Base-by-base conservation (phyloP, 2,797 vertebrate species). In the Gastrophryne carolinensis region DNA sequence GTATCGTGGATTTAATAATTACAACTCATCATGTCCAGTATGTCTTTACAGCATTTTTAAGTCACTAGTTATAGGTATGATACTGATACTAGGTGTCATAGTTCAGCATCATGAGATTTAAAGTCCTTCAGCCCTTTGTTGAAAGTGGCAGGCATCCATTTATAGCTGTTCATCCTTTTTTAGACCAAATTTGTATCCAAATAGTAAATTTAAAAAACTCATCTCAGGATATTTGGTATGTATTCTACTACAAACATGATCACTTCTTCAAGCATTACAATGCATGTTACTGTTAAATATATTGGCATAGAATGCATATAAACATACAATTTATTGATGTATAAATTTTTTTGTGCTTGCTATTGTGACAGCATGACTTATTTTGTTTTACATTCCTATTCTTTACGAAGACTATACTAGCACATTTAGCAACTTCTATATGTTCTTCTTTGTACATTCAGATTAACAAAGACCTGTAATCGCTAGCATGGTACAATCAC, bases 301-400 rank as follows among this genome's bases (percentile, higher is more conserved):
- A 79, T 90, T 90, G 90, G 86, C 88, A 87, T 89, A 89, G 87
- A 87, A 88, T 92, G 86, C 88, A 89, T 83, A 86, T 84, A 86
- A 84, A 85, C 84, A 82, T 85, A 82, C 84, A 90, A 86, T 89
- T 85, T 88, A 87, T 86, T 82, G 79, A 75, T 82, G 78, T 84
- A 34, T 85, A 84, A 85, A 86, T 81, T 88, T 81, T 81, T 54
- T 83, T 70, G 77, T 83, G 86, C 87, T 88, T 85, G 88, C 87
- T 88, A 29, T 84, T 6, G 83, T 86, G 84, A 87, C 83, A 29
- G 89, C 90, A 91, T 92, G 93, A 81, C 34, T 68, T 82, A 84
- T 87, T 84, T 85, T 86, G 80, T 84, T 81, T 86, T 80, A 83
- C 77, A 80, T 83, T 84, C 84, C 64, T 82, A 80, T 73, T 85